Evolutionary conservation across 2,797 vertebrate species (phyloP), one percentile per base, ranked within the genome.

Genomic region (Aplochiton taeniatus): DNA sequence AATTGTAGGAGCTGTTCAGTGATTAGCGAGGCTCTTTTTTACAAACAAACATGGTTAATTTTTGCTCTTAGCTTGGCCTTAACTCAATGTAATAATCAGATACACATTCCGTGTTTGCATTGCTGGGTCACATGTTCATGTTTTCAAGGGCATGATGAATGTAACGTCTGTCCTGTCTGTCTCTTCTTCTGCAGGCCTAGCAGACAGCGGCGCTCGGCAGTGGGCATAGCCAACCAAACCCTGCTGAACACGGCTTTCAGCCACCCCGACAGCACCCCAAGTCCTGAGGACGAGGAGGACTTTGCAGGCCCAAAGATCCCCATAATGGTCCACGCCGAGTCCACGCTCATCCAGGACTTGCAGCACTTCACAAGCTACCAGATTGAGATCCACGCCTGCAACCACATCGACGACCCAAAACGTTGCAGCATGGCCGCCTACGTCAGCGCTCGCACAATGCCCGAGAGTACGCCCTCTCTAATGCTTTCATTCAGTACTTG

Each of bases 371-470:
- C 97, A 0, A 95, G 95, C 61, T 98, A 98, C 72, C 95, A 96
- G 83, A 98, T 99, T 0, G 96, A 99, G 88, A 89, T 99, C 68
- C 95, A 97, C 13, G 97, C 97, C 8, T 99, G 97, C 82, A 98
- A 98, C 89, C 92, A 96, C 10, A 92, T 89, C 0, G 80, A 71
- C 0, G 92, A 94, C 1, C 68, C 87, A 0, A 66, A 77, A 0
- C 89, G 95, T n/a, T 99, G 97, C 87, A 96, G 97, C 6, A 95
- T 97, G 75, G 95, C 96, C 0, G 93, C 95, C 0, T 98, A 96
- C 0, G 95, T 98, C 90, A 97, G 95, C 1, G 96, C 96, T 31
- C 93, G 97, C 82, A 99, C 97, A 42, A 94, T 98, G 95, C 97
- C 97, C 0, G 96, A 97, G 92, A 94, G 97, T 98, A 75, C 55